Evolutionary conservation across 2,888 invertebrate species (phyloP), one percentile per base, ranked within the genome.

Genomic region (Pilophorus perplexus): DNA sequence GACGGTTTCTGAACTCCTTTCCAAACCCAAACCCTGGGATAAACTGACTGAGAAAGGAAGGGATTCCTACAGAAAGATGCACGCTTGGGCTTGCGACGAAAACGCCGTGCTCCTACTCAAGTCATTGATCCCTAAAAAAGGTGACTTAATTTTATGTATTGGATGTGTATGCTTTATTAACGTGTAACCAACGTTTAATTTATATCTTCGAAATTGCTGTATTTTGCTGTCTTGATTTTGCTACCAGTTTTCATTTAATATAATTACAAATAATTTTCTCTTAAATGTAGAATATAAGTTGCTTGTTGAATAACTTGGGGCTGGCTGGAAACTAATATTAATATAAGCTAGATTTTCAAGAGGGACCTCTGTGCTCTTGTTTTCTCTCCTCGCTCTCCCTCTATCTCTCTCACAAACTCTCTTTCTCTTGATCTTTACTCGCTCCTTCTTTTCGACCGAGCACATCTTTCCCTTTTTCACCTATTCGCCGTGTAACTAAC

Each of bases 1-100:
- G 68, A 99, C 99, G 22, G 97, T 99, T 52, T 95, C 95, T 72
- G 99, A 99, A 80, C 81, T 99, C 74, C 84, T 99, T 70, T 97
- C 97, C 73, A 99, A 99, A 78, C 99, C 99, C 64, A 97, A 99
- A 78, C 96, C 96, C 12, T 99, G 99, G 99, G 96, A 97, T 81
- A 98, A 98, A 80, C 82, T 99, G 76, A 99, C 99, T 67, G 99
- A 99, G 81, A 99, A 99, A 79, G 99, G 99, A 33, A 83, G 98
- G 65, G 99, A 99, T 81, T 97, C 97, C 74, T 99, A 99, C 81
- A 83, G 99, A 75, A 97, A 98, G 81, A 99, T 99, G 95, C 95
- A 97, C 81, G 94, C 94, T 75, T 99, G 99, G 99, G 94, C 97
- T 72, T 91, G 91, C 78, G 98, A 98, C 81, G 96, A 97, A 77